phyloP scores from a whole-genome alignment of 2,888 invertebrate genomes.

The Byasa hedistus region DNA sequence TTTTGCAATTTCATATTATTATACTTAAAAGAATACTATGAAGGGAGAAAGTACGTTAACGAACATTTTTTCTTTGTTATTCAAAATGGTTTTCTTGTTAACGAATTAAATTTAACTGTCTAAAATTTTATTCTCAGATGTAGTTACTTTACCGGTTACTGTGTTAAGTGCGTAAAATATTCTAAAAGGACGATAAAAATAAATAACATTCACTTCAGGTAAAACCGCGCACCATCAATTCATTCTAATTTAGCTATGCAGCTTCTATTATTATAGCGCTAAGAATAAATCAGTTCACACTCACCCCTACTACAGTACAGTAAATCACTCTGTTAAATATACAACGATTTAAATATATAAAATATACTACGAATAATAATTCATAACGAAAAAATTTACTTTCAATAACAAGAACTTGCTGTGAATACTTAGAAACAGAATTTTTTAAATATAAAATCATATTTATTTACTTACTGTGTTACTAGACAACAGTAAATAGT shows the following conservation, averaged over 20 bases:
- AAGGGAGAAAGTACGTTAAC: background rate
- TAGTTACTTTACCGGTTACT: background rate
- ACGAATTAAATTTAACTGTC: no score
- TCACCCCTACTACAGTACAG: conserved; percentile 43
- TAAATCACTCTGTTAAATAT: conserved; percentile 10
- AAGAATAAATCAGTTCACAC: conserved; percentile 56
- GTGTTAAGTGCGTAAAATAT: background rate
- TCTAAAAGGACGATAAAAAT: conserved; percentile 11
- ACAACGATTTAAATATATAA: background rate
- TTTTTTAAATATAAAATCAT: no score
- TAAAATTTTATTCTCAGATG: no score
- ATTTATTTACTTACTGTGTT: no score
- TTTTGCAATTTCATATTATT: background rate
- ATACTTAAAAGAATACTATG: background rate
- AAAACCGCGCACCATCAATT: conserved; percentile 55
- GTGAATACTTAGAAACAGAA: no score
- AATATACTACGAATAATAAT: background rate
- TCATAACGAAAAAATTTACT: no score
- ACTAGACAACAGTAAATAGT: no score
- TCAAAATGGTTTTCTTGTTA: no score
- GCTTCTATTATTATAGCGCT: conserved; percentile 55
- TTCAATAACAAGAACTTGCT: no score
- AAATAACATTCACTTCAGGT: conserved; percentile 40
- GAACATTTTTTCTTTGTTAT: no score
- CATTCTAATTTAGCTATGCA: conserved; percentile 55